A percentile compares a stretch with the other conserved stretches of the same genome.
phyloP scores from a whole-genome alignment of 2,113 vertebrate species.

The Brachirus orientalis region DNA sequence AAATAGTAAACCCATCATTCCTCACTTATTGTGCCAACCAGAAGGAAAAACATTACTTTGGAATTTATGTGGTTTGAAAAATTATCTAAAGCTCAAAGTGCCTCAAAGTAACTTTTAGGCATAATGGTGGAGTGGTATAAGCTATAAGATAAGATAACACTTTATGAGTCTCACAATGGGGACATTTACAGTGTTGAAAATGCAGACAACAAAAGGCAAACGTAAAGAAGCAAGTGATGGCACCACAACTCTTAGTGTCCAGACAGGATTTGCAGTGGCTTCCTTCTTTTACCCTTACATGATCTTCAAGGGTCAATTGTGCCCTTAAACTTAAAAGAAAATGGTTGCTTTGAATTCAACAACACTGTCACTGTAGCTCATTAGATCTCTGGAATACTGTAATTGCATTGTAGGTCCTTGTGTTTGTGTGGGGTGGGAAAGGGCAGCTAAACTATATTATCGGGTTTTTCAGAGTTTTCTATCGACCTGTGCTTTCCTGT shows the following conservation, averaged over 20 bases:
- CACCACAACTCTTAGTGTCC: too few relatives aligned
- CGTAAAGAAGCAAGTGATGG: background rate
- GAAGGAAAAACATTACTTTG: background rate
- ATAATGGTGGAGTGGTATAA: constrained; percentile 8
- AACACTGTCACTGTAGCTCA: background rate
- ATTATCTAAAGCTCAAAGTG: constrained; percentile 13
- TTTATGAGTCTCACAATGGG: background rate
- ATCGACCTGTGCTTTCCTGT: constrained; percentile 64
- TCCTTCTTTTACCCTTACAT: background rate
- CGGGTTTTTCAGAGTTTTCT: constrained; percentile 46
- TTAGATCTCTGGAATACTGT: constrained; percentile 3
- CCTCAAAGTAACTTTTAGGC: constrained; percentile 1
- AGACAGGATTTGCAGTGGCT: too few relatives aligned
- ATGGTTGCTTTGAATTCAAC: background rate
- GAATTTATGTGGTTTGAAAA: constrained; percentile 2
- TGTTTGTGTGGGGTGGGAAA: constrained; percentile 14
- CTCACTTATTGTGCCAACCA: background rate
- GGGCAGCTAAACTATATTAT: constrained; percentile 20
- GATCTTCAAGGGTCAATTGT: background rate
- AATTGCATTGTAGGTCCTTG: constrained; percentile 6
- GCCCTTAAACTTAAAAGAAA: background rate
- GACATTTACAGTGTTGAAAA: too few relatives aligned
- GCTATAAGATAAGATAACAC: background rate
- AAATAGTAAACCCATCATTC: background rate
- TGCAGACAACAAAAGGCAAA: constrained; percentile 10